These are phyloP conservation scores for Myotis myotis DNA, from an alignment of 2,797 vertebrate genomes.

Conservation along the genomic window DNA sequence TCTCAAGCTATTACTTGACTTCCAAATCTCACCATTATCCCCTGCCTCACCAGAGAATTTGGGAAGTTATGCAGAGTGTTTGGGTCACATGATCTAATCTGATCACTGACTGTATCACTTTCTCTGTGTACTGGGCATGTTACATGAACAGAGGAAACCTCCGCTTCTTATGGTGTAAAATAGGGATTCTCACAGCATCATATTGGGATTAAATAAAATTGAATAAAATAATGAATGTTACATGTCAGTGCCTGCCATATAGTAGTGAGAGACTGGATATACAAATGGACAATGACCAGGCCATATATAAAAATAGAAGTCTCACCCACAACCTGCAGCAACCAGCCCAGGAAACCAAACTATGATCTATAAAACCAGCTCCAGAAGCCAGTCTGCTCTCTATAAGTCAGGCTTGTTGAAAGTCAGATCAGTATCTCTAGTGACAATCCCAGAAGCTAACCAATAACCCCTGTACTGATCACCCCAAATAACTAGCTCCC, in stretches of 20 bases:
- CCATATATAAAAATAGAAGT: neutral
- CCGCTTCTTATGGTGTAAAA: neutral
- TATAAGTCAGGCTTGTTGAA: neutral
- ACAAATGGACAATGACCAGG: neutral
- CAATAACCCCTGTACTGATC: neutral
- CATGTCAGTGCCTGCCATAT: neutral
- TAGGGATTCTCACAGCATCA: neutral
- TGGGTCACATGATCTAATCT: neutral
- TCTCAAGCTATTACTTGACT: neutral
- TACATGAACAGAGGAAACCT: neutral
- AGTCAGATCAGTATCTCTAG: neutral
- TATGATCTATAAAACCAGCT: too few relatives aligned
- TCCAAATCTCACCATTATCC: neutral
- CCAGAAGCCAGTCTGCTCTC: neutral
- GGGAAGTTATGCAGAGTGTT: too few relatives aligned
- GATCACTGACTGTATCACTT: too few relatives aligned
- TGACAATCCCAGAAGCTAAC: neutral
- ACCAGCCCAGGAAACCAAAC: neutral
- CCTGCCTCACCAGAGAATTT: accelerated
- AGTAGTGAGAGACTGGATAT: neutral
- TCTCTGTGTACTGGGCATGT: accelerated
- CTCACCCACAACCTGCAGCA: neutral
- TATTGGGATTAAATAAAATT: neutral
- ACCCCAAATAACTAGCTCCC: neutral
- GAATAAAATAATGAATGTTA: neutral